Evolutionary conservation across 2,797 vertebrate species (phyloP).

Genomic region (Sebastes dallii): DNA sequence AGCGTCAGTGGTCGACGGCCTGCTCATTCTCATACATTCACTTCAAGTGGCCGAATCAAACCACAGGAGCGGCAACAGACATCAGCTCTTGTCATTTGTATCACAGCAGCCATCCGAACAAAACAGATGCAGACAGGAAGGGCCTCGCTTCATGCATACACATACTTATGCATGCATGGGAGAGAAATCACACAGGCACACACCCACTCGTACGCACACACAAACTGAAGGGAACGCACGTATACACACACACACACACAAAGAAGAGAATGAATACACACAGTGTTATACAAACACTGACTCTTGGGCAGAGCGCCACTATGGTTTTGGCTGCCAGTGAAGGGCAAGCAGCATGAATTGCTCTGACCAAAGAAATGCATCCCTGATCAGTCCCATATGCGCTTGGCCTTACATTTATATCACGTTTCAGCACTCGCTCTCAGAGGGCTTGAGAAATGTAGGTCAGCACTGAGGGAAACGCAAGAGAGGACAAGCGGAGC

Average conservation of each 20-base stretch:
- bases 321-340: conserved; percentile 80
- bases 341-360: conserved; percentile 83
- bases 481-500: conserved; percentile 63
- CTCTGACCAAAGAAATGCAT: conserved; percentile 83
- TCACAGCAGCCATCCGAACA: conserved; percentile 45
- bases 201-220: conserved; percentile 51
- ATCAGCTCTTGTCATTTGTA: conserved; percentile 36
- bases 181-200: conserved; percentile 52
- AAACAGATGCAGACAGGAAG: conserved; percentile 51
- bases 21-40: conserved; percentile 36
- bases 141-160: conserved; percentile 51
- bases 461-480: conserved; percentile 74
- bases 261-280: conserved; percentile 25
- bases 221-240: conserved; percentile 45
- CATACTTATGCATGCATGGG: conserved; percentile 54
- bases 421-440: conserved; percentile 74
- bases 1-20: neutral
- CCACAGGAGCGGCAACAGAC: conserved; percentile 27
- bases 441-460: conserved; percentile 72
- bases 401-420: conserved; percentile 80
- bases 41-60: conserved; percentile 34
- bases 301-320: conserved; percentile 72
- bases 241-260: conserved; percentile 14
- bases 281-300: conserved; percentile 75
- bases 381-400: conserved; percentile 83